phyloP scores from a whole-genome alignment of 2,797 vertebrate genomes.

The Cetoscarus ocellatus region DNA sequence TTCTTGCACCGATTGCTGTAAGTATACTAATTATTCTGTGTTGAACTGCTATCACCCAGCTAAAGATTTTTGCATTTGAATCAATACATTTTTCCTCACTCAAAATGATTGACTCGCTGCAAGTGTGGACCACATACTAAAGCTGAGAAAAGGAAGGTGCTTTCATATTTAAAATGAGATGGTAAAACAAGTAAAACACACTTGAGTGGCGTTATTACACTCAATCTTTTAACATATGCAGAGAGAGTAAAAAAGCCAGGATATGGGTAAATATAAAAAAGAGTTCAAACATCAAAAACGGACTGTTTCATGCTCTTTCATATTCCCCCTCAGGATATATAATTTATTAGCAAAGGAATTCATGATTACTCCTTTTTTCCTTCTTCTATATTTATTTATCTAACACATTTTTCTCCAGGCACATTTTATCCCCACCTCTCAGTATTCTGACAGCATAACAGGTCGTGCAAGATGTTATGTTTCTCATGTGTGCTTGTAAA shows the following conservation, averaged over 20 bases:
- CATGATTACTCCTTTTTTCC: conserved; percentile 7
- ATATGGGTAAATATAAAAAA: conserved; percentile 13
- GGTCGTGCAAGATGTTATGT: conserved; percentile 10
- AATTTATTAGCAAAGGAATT: conserved; percentile 27
- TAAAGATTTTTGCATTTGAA: conserved; percentile 47
- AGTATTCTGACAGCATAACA: conserved; percentile 31
- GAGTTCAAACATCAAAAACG: conserved; percentile 14
- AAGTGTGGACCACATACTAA: conserved; percentile 2
- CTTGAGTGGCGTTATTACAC: conserved; percentile 8
- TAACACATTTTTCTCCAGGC: not conserved
- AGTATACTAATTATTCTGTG: conserved; percentile 34
- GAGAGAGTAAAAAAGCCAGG: conserved; percentile 9
- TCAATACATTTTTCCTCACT: conserved; percentile 45
- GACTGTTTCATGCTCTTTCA: conserved; percentile 2
- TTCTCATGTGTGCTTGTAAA: conserved; percentile 43
- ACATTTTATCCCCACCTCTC: conserved; percentile 11
- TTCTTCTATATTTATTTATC: conserved; percentile 12
- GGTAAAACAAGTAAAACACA: conserved; percentile 25
- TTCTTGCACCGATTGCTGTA: conserved; percentile 1
- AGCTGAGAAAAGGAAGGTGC: conserved; percentile 13
- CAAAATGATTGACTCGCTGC: conserved; percentile 41
- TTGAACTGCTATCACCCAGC: conserved; percentile 17
- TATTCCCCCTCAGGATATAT: conserved; percentile 6
- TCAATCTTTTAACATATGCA: conserved; percentile 10
- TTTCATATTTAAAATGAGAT: conserved; percentile 12